Evolutionary conservation across 2,888 invertebrate genomes (phyloP), one percentile per base, ranked within the genome.

Genomic region (Acleris holmiana): DNA sequence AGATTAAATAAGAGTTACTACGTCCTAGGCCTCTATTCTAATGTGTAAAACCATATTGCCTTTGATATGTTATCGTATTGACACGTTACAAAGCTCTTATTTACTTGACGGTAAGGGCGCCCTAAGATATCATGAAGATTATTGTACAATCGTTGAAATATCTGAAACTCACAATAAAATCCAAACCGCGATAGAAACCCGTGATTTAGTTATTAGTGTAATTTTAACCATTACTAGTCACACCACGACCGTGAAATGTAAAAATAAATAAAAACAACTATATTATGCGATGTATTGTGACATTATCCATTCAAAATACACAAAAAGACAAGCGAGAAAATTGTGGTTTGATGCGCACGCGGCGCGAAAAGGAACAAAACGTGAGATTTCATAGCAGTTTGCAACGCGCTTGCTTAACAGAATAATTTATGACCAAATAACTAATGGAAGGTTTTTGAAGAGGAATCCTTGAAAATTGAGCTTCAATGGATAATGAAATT

Each of bases 381-480:
- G 44, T 41, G 29, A 53, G 55, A 65, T 59, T 60, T 60, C 54
- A 65, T 18, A 50, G 55, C 49, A 18, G 21, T 29, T 59, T 48
- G 54, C 44, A 41, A 49, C 23, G 35, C 41, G 21, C 25, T 53
- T 47, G 47, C 53, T 35, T 15, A 49, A 44, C 13, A 21, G 18
- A 59, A 59, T 54, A 48, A 59, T 53, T 35, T 64, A 59, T 59
- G 54, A 54, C n/a, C 23, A 55, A 19, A 56, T 8, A 23, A 47
- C 62, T 49, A 58, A 58, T 47, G 53, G 25, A 40, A 23, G 15
- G 21, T 57, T 47, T 59, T 51, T 59, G 35, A 58, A 47, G 23
- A 58, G 59, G n/a, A 58, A 64, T 48, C 59, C 59, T 64, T 64
- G 59, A 54, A 58, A 53, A 47, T 18, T 6, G 50, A 35, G 35